Conservation (phyloP, 2,888 invertebrate genomes). For the Drosophila robusta region DNA sequence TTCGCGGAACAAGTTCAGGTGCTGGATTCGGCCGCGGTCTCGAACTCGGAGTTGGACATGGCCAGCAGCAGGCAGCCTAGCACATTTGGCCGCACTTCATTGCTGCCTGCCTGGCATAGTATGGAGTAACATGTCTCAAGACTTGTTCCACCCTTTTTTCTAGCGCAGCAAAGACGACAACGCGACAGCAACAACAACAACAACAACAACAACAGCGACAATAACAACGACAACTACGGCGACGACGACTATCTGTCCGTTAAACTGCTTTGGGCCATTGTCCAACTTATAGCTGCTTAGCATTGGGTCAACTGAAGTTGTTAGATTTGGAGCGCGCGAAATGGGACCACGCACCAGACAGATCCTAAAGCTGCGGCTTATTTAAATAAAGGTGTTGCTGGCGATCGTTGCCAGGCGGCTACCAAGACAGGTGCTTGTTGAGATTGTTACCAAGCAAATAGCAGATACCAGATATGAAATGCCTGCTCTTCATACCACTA, state of each 20-base stretch:
- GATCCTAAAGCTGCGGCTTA: constrained; percentile 51
- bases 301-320: constrained; percentile 71
- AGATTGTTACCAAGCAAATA: constrained; percentile 23
- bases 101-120: constrained; percentile 41
- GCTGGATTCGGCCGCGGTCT: constrained; percentile 39
- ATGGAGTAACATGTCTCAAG: constrained; percentile 76
- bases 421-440: constrained; percentile 53
- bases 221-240: constrained; percentile 27
- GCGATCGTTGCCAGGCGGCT: constrained; percentile 21
- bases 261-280: constrained; percentile 76
- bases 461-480: constrained; percentile 21
- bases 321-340: constrained; percentile 60
- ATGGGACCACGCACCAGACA: constrained; percentile 71
- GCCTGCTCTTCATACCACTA: constrained; percentile 7
- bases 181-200: constrained; percentile 29
- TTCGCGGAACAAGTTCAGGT: constrained; percentile 76
- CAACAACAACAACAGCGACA: constrained; percentile 19
- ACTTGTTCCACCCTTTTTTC: constrained; percentile 75
- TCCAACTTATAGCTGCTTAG: constrained; percentile 69
- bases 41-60: constrained; percentile 39
- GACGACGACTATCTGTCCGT: constrained; percentile 56
- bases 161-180: constrained; percentile 43
- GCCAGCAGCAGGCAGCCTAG: constrained; percentile 38
- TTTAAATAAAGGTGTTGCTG: constrained; percentile 61
- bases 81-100: constrained; percentile 41